A percentile compares a stretch with the other conserved stretches of the same genome.
Conservation (phyloP, 2,113 vertebrate genomes). For the Galemys pyrenaicus region DNA sequence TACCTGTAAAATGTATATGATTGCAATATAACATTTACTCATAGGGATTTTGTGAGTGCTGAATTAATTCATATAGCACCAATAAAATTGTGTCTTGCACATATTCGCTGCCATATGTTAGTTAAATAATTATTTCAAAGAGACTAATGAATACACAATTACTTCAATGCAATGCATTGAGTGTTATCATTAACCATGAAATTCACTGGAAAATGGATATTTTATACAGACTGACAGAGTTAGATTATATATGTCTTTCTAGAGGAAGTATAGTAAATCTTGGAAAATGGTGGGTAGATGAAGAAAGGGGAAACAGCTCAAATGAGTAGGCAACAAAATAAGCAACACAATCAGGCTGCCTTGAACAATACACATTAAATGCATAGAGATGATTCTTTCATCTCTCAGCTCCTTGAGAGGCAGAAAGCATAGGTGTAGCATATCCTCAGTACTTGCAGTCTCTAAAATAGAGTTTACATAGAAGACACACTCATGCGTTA, state of each 20-base stretch:
- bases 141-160: background rate
- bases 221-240: background rate
- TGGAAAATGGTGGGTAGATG: background rate
- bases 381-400: background rate
- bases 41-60: background rate
- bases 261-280: background rate
- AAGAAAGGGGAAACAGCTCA: background rate
- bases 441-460: background rate
- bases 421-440: too few species aligned
- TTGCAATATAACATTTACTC: background rate
- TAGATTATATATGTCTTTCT: background rate
- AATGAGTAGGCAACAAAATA: background rate
- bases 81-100: background rate
- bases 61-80: background rate
- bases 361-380: background rate
- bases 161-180: background rate
- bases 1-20: background rate
- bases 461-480: background rate
- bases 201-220: background rate
- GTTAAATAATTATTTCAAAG: conserved; percentile 6
- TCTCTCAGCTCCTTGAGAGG: background rate
- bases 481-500: background rate
- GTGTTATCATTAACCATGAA: background rate
- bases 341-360: accelerated
- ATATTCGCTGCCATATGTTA: background rate